Conservation (phyloP, 2,888 invertebrate species). For the Ophion slaviceki region DNA sequence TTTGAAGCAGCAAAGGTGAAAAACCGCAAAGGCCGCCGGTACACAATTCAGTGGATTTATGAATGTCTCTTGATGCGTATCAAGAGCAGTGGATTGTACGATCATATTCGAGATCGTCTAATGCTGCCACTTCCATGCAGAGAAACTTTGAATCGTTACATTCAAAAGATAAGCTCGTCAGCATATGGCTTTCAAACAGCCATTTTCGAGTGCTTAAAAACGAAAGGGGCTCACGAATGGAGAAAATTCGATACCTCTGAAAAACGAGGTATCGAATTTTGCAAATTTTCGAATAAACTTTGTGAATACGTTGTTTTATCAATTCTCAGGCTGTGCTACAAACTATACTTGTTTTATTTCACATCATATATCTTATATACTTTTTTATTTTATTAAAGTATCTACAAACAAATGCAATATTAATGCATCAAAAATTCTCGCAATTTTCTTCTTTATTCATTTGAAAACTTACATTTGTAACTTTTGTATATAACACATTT, state of each 20-base stretch:
- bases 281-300: not conserved
- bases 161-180: constrained; percentile 12
- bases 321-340: not conserved
- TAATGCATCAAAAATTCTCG: too few species aligned
- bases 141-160: constrained; percentile 1
- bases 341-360: not conserved
- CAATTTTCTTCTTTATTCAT: too few species aligned
- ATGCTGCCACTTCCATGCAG: constrained; percentile 15
- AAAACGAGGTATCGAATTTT: constrained; percentile 20
- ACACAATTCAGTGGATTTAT: constrained; percentile 1
- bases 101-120: constrained; percentile 4
- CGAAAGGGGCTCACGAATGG: constrained; percentile 12
- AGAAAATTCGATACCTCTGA: too few species aligned
- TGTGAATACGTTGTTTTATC: too few species aligned
- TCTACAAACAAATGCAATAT: too few species aligned
- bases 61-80: constrained; percentile 22
- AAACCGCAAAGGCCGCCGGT: not conserved
- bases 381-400: too few species aligned
- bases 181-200: constrained; percentile 9
- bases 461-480: too few species aligned
- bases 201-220: not conserved
- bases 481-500: too few species aligned
- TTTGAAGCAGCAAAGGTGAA: constrained; percentile 5
- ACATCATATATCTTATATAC: too few species aligned
- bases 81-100: constrained; percentile 12